phyloP scores from a whole-genome alignment of 1,140 invertebrate species.

The Calephelis virginiensis region DNA sequence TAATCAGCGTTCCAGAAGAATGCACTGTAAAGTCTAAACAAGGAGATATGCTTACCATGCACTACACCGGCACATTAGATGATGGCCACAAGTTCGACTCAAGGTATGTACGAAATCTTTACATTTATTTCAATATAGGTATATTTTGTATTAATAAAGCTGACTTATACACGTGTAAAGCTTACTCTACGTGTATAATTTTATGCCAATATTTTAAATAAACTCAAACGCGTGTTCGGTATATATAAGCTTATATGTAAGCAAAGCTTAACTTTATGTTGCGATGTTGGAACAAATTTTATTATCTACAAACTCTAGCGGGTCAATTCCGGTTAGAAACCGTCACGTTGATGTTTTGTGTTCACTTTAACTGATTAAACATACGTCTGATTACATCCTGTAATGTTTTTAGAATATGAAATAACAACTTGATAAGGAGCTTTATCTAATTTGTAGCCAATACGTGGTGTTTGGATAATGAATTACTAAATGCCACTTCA shows the following conservation, averaged over 20 bases:
- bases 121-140: too few species aligned
- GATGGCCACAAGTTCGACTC: constrained; percentile 96
- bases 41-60: constrained; percentile 95
- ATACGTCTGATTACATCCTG: background rate
- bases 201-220: too few species aligned
- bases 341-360: constrained; percentile 5
- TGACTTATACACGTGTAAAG: too few species aligned
- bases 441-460: too few species aligned
- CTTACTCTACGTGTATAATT: too few species aligned
- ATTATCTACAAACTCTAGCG: constrained; percentile 12
- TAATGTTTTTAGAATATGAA: background rate
- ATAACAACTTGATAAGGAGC: too few species aligned
- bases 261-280: background rate
- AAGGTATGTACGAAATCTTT: constrained; percentile 81
- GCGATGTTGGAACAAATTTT: constrained; percentile 3
- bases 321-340: constrained; percentile 19
- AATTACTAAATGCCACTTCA: too few species aligned
- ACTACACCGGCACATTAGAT: constrained; percentile 92
- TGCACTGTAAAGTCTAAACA: constrained; percentile 91
- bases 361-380: background rate
- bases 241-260: background rate
- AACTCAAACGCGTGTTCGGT: background rate
- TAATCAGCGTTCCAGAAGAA: constrained; percentile 86
- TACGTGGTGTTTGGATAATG: too few species aligned
- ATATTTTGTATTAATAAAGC: too few species aligned